Evolutionary conservation across 2,113 vertebrate genomes (phyloP).

Genomic region (Mobula hypostoma): DNA sequence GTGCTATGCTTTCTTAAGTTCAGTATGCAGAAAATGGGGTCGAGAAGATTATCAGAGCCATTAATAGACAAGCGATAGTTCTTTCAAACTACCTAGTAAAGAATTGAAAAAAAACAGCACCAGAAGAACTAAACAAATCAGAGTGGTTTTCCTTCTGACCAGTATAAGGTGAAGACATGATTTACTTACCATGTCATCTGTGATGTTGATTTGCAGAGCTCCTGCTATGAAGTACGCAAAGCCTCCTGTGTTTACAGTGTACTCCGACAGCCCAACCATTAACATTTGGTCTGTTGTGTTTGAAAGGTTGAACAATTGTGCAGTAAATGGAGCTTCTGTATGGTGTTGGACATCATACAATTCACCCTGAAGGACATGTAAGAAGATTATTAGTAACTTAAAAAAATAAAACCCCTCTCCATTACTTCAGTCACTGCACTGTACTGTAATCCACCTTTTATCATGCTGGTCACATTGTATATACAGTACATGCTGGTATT

Average conservation of each 20-base stretch:
- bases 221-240: conserved; percentile 61
- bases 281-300: conserved; percentile 54
- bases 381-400: background rate
- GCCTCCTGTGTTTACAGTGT: conserved; percentile 55
- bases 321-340: conserved; percentile 56
- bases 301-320: conserved; percentile 48
- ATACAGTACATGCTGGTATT: too few species aligned
- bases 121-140: background rate
- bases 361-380: conserved; percentile 51
- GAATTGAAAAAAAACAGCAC: background rate
- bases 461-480: too few species aligned
- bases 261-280: conserved; percentile 57
- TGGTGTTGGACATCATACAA: conserved; percentile 62
- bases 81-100: background rate
- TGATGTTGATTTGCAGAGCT: conserved; percentile 54
- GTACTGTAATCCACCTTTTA: too few species aligned
- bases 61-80: background rate
- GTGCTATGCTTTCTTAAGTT: too few species aligned
- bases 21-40: background rate
- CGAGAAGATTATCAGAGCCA: background rate
- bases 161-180: background rate
- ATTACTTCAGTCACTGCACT: too few species aligned
- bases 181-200: conserved; percentile 59
- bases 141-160: background rate
- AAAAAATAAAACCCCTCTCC: too few species aligned